These are phyloP conservation scores for Rhinolophus ferrumequinum DNA, from an alignment of 2,113 vertebrate genomes.

Conservation along the genomic window DNA sequence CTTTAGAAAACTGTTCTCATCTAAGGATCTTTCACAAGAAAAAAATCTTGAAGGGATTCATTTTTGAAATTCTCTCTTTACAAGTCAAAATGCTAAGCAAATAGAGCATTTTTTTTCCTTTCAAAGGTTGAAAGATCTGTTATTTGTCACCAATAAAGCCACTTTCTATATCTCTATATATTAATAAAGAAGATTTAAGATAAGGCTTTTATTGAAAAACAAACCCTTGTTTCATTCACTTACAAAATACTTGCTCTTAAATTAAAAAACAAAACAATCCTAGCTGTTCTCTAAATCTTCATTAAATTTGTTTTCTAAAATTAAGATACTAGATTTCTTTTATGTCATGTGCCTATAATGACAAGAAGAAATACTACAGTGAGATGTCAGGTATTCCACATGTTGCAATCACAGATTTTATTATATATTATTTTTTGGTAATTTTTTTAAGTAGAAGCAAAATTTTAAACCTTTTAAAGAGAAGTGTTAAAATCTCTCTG, in stretches of 20 bases:
- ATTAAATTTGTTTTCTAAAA: constrained; percentile 45
- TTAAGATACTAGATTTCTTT: not conserved
- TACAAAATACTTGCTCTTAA: constrained; percentile 23
- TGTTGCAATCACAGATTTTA: not conserved
- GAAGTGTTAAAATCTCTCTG: not conserved
- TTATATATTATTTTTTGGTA: not conserved
- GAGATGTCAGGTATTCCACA: not conserved
- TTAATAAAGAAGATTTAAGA: constrained; percentile 6
- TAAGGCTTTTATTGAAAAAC: not conserved
- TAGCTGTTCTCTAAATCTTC: constrained; percentile 18
- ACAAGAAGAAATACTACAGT: not conserved
- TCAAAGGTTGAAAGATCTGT: not conserved
- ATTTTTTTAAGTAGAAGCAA: constrained; percentile 19
- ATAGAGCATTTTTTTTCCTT: not conserved
- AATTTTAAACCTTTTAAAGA: not conserved
- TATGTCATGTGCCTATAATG: not conserved
- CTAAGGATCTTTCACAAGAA: not conserved
- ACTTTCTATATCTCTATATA: not conserved
- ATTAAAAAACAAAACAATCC: not conserved
- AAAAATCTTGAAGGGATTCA: not conserved
- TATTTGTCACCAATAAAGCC: constrained; percentile 8
- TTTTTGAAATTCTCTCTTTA: not conserved
- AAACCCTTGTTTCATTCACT: not conserved
- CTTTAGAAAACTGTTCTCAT: constrained; percentile 20
- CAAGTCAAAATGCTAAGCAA: constrained; percentile 38